Evolutionary conservation across 2,888 invertebrate genomes (phyloP).

Genomic region (Epirrhoe alternata): DNA sequence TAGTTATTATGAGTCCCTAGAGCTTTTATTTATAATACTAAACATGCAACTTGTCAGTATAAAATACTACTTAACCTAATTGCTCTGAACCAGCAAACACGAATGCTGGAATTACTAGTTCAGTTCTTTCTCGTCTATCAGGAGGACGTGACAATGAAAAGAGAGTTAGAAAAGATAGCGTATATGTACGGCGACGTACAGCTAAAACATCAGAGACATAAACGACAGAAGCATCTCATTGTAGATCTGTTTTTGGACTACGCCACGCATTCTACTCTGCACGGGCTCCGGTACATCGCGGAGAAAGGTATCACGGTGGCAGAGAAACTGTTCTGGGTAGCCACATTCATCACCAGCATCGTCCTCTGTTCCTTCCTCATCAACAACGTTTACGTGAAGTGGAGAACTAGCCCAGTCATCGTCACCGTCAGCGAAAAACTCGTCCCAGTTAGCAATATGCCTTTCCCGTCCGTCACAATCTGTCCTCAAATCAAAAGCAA

Average conservation of each 20-base stretch:
- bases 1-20: not conserved
- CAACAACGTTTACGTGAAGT: conserved; percentile 27
- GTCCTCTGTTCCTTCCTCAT: conserved; percentile 17
- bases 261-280: conserved; percentile 19
- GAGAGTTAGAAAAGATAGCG: not conserved
- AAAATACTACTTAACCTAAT: not conserved
- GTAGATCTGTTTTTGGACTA: conserved; percentile 9
- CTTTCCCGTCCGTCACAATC: conserved; percentile 55
- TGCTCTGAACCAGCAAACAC: not conserved
- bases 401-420: conserved; percentile 28
- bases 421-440: conserved; percentile 48
- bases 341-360: conserved; percentile 16
- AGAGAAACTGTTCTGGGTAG: conserved; percentile 27
- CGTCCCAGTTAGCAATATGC: conserved; percentile 58
- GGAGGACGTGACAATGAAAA: not conserved
- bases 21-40: not conserved
- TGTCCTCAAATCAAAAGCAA: conserved; percentile 53
- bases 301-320: conserved; percentile 11
- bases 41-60: not conserved
- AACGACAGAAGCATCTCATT: not conserved
- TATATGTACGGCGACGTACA: not conserved
- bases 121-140: not conserved
- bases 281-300: conserved; percentile 23
- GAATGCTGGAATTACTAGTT: not conserved
- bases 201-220: not conserved